Evolutionary conservation across 2,113 vertebrate species (phyloP), one percentile per base, ranked within the genome.

Genomic region (Eulemur macaco): DNA sequence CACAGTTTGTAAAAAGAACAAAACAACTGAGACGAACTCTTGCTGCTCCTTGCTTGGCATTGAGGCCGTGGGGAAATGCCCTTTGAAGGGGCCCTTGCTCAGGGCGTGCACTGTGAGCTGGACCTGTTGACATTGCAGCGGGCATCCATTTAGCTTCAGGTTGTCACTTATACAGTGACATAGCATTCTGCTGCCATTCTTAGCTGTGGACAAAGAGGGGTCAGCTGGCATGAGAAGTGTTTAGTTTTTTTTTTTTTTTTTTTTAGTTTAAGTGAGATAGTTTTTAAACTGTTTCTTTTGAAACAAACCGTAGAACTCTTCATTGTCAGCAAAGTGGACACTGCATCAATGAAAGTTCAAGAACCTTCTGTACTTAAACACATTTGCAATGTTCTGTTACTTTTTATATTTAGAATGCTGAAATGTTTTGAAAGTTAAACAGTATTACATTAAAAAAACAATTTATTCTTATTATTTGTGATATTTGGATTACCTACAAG

Each of bases 361-460:
- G 98, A 98, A 98, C 98, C 11, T 54, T 54, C 52, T 54, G 52
- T 54, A 54, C 52, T 54, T 18, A 54, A 18, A 54, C 52, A 54
- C 5, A 98, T 98, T 98, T 98, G 98, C 98, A 98, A 99, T 96
- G 91, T 98, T 99, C 95, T 98, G 98, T 98, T 98, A 82, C 94
- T 97, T 98, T 98, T 99, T 99, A 99, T 99, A 99, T 99, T 99
- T 99, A 99, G 99, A 99, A 99, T 99, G 98, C 98, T 98, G 97
- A 99, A 98, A 99, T 99, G 99, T 99, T 99, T 99, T 99, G 99
- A 99, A 99, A 99, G 98, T 99, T 99, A 99, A 99, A 99, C 99
- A 99, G 99, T 99, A 99, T 99, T 99, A 99, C 98, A 98, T 99
- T 99, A 99, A 54, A 54, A 18, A 18, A 18, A 66, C 37, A 63